A percentile compares a stretch with the other conserved stretches of the same genome.
phyloP scores from a whole-genome alignment of 1,140 invertebrate genomes.

The Drosophila kanapiae region DNA sequence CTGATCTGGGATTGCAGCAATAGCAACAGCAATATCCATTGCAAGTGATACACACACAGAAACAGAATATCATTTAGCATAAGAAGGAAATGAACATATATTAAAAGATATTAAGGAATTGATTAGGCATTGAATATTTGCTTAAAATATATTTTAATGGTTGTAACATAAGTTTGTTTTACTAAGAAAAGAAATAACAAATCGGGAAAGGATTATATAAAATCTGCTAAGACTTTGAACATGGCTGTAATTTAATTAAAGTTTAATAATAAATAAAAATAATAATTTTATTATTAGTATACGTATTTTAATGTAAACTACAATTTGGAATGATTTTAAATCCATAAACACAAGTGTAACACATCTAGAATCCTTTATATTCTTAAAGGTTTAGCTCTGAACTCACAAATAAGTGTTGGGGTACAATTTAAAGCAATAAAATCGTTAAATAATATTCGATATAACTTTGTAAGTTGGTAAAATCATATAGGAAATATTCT shows the following conservation, averaged over 20 bases:
- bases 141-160: background rate
- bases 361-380: accelerated
- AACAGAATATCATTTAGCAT: background rate
- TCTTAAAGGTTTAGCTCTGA: background rate
- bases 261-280: background rate
- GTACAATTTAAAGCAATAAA: too few species aligned
- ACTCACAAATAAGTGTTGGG: too few species aligned
- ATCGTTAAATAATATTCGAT: too few species aligned
- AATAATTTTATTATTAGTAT: too few species aligned
- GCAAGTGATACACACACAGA: slow-evolving; percentile 8
- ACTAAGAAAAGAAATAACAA: background rate
- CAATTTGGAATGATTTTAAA: background rate
- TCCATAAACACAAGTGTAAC: background rate
- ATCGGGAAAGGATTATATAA: background rate
- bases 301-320: background rate
- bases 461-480: too few species aligned
- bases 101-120: background rate
- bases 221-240: background rate
- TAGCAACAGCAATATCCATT: background rate
- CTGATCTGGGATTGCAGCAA: slow-evolving; percentile 59
- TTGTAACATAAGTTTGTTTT: too few species aligned
- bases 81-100: background rate
- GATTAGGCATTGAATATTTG: background rate
- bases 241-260: too few species aligned
- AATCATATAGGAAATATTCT: too few species aligned